Evolutionary conservation across 2,113 vertebrate species (phyloP).

Genomic region (Cottus gobio): DNA sequence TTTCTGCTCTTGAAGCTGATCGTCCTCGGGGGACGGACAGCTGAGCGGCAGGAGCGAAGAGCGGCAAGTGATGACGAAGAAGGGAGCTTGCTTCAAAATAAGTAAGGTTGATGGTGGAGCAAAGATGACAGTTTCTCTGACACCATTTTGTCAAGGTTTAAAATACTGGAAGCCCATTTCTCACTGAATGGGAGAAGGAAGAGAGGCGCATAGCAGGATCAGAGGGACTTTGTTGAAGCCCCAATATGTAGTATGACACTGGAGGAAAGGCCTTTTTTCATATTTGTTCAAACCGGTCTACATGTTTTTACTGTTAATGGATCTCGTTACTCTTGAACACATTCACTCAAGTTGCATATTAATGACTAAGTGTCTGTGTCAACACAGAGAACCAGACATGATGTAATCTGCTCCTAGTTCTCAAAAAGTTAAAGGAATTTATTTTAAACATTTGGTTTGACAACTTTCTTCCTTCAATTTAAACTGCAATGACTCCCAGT

Average conservation of each 20-base stretch:
- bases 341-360: not conserved
- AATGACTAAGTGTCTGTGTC: not conserved
- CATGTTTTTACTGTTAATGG: not conserved
- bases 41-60: not conserved
- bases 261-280: not conserved
- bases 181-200: slow-evolving; percentile 1
- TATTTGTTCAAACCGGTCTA: not conserved
- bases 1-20: slow-evolving; percentile 11
- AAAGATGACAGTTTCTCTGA: slow-evolving; percentile 42
- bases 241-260: slow-evolving; percentile 10
- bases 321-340: not conserved
- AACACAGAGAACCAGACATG: not conserved
- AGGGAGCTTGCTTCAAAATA: slow-evolving; percentile 1
- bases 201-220: slow-evolving; percentile 5
- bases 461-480: not conserved
- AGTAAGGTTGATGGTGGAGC: slow-evolving; percentile 26
- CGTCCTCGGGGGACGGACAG: slow-evolving; percentile 16
- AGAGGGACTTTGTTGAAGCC: slow-evolving; percentile 19
- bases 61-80: slow-evolving; percentile 3
- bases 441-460: not conserved
- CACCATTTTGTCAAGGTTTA: slow-evolving; percentile 25
- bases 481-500: not conserved
- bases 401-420: not conserved
- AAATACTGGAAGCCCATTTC: slow-evolving; percentile 25
- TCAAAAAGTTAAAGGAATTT: not conserved